phyloP scores from a whole-genome alignment of 2,888 invertebrate species.

The Poecilus cupreus region DNA sequence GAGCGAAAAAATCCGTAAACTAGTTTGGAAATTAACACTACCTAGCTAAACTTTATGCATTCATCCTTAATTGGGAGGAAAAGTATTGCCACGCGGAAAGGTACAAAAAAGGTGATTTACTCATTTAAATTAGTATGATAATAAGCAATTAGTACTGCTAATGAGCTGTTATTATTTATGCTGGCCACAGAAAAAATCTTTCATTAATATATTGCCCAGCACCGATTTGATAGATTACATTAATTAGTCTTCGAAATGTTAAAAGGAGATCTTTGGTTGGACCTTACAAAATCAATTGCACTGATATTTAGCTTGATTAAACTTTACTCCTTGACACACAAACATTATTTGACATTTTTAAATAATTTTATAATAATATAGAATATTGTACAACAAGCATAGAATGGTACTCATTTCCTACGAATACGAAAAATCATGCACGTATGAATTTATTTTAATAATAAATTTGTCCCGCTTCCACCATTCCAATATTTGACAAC shows the following conservation, averaged over 20 bases:
- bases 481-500: too few species aligned
- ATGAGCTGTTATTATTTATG: constrained; percentile 15
- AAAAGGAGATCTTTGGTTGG: background rate
- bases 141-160: constrained; percentile 14
- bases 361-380: too few species aligned
- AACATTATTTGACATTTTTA: too few species aligned
- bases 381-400: too few species aligned
- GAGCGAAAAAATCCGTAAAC: background rate
- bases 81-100: background rate
- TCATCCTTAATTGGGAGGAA: constrained; percentile 1
- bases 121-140: constrained; percentile 20
- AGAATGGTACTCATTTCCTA: too few species aligned
- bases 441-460: too few species aligned
- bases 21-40: constrained; percentile 28
- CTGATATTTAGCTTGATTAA: background rate
- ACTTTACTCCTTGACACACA: background rate
- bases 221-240: background rate
- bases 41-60: background rate
- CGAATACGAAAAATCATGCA: too few species aligned
- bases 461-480: too few species aligned
- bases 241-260: constrained; percentile 37
- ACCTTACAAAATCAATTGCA: background rate
- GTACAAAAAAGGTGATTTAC: background rate
- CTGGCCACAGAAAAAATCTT: background rate
- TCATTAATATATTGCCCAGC: background rate